These are phyloP conservation scores for Rotaria macrura DNA, from an alignment of 2,888 invertebrate genomes.

Conservation along the genomic window DNA sequence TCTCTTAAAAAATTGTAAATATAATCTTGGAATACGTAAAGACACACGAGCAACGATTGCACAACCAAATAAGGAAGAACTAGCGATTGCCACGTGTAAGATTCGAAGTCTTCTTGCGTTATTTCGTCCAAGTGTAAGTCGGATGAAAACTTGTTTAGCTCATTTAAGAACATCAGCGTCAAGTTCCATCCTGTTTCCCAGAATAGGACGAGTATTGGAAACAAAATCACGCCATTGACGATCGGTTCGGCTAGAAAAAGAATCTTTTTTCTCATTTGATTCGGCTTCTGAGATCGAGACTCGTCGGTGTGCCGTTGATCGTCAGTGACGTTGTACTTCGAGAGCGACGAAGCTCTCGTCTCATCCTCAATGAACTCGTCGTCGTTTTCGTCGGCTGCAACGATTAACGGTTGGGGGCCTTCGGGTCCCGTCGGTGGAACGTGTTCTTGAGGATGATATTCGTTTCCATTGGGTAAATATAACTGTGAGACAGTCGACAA, in stretches of 20 bases:
- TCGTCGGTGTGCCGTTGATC: too few species aligned
- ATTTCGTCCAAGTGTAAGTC: background rate
- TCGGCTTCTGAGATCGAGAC: too few species aligned
- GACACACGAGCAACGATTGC: background rate
- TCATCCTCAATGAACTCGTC: too few species aligned
- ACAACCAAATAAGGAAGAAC: background rate
- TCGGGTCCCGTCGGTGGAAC: background rate
- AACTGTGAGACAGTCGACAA: background rate
- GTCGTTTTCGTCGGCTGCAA: background rate
- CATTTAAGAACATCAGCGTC: background rate
- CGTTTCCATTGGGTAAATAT: background rate
- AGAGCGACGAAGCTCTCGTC: background rate
- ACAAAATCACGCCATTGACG: background rate
- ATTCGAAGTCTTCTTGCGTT: background rate
- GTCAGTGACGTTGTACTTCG: background rate
- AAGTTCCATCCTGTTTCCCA: background rate
- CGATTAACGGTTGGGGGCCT: background rate
- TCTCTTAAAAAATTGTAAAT: background rate
- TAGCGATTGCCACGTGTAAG: background rate
- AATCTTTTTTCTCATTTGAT: too few species aligned
- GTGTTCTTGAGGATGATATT: background rate
- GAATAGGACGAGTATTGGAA: background rate
- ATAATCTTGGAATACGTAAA: background rate
- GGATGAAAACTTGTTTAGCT: background rate
- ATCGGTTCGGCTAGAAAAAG: background rate